These are phyloP conservation scores for Xiphophorus couchianus DNA, from an alignment of 2,113 vertebrate species.

Conservation along the genomic window DNA sequence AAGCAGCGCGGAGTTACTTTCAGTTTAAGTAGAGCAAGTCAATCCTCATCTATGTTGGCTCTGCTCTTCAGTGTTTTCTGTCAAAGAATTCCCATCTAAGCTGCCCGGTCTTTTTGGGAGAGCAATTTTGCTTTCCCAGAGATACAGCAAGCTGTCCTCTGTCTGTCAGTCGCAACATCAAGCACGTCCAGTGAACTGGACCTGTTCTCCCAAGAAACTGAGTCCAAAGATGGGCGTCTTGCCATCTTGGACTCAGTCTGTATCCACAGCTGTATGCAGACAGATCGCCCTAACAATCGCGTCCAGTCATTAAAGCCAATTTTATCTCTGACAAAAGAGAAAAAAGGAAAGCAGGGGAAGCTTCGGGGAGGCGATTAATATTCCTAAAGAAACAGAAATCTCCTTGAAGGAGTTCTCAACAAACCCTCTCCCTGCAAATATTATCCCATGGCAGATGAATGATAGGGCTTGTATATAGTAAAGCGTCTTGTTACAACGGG, in stretches of 20 bases:
- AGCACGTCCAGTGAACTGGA: constrained; percentile 58
- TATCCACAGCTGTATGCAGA: constrained; percentile 78
- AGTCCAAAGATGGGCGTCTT: constrained; percentile 48
- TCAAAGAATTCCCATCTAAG: constrained; percentile 50
- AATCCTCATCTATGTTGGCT: constrained; percentile 22
- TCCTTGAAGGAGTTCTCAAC: constrained; percentile 14
- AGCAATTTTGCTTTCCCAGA: constrained; percentile 44
- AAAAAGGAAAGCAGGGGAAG: constrained; percentile 10
- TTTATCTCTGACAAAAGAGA: constrained; percentile 48
- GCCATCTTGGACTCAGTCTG: constrained; percentile 35
- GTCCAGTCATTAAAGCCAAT: constrained; percentile 73
- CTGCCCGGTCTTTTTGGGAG: constrained; percentile 39
- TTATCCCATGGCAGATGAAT: constrained; percentile 2
- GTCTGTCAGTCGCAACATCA: constrained; percentile 67
- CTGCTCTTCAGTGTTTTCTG: constrained; percentile 38
- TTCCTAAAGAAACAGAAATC: neutral
- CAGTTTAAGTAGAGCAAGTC: constrained; percentile 14
- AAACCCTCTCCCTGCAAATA: neutral
- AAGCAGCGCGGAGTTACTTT: constrained; percentile 32
- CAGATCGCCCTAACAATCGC: constrained; percentile 68
- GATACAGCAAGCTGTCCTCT: constrained; percentile 68
- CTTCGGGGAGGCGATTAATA: neutral
- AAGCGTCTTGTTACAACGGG: constrained; percentile 16
- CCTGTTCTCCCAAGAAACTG: constrained; percentile 53
- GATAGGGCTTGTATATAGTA: neutral